Evolutionary conservation across 2,797 vertebrate genomes (phyloP).

Genomic region (Carduelis carduelis): DNA sequence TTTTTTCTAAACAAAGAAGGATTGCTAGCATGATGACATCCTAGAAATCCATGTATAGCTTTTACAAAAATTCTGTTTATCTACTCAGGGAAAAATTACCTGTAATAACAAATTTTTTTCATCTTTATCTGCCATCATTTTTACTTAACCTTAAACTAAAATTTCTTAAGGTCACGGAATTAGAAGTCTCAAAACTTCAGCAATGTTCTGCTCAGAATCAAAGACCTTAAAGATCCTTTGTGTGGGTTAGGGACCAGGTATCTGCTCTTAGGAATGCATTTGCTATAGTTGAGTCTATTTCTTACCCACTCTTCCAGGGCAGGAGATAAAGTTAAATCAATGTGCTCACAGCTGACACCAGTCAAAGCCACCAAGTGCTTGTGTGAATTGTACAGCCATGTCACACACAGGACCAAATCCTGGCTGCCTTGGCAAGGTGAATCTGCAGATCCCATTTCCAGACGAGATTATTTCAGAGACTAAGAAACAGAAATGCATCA

Average conservation of each 20-base stretch:
- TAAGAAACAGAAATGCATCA: not conserved
- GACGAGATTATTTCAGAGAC: not conserved
- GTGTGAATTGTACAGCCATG: not conserved
- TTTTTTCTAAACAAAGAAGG: not conserved
- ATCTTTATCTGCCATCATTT: not conserved
- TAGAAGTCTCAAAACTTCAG: not conserved
- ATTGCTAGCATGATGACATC: not conserved
- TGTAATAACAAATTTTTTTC: not conserved
- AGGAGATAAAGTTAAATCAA: not conserved
- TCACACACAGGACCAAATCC: not conserved
- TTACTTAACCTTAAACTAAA: not conserved
- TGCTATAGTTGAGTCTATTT: not conserved
- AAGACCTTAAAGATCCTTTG: not conserved
- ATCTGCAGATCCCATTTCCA: not conserved
- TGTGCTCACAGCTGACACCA: not conserved
- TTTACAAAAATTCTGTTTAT: not conserved
- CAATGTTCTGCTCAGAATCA: not conserved
- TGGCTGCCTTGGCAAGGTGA: not conserved
- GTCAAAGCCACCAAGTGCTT: fast-evolving
- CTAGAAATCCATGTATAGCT: not conserved
- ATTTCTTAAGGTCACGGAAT: not conserved
- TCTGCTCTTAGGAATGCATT: not conserved
- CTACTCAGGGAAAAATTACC: not conserved
- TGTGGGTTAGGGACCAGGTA: not conserved
- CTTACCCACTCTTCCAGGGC: not conserved